These are phyloP conservation scores for Scolopax mira DNA, from an alignment of 2,113 vertebrate species.

Conservation along the genomic window DNA sequence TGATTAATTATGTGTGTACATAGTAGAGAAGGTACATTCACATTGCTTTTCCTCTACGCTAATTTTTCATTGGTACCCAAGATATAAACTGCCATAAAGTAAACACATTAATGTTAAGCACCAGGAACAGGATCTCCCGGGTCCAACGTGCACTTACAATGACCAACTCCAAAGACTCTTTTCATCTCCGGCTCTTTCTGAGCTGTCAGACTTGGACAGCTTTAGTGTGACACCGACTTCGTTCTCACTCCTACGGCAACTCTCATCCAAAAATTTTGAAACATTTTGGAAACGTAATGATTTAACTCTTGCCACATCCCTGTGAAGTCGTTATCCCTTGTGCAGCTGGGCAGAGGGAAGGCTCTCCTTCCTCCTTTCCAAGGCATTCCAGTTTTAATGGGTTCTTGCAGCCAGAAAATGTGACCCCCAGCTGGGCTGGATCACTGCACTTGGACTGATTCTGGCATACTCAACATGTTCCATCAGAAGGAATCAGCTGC, in stretches of 20 bases:
- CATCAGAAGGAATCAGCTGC: neutral
- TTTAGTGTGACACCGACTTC: neutral
- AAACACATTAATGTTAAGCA: neutral
- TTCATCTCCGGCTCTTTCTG: neutral
- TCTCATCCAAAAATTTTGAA: neutral
- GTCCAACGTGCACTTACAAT: neutral
- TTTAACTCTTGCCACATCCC: neutral
- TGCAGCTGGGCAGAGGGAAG: neutral
- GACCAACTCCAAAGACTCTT: neutral
- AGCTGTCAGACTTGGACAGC: accelerated
- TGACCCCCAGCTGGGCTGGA: neutral
- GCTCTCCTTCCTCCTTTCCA: neutral
- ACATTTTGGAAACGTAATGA: neutral
- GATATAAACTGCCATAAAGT: neutral
- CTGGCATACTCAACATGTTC: neutral
- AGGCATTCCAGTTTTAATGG: neutral
- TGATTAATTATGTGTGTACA: neutral
- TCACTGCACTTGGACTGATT: neutral
- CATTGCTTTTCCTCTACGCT: neutral
- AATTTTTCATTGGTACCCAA: neutral
- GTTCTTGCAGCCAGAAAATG: neutral
- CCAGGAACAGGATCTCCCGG: neutral
- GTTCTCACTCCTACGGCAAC: neutral
- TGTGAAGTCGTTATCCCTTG: neutral
- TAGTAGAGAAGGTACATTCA: neutral